A percentile compares a stretch with the other conserved stretches of the same genome.
phyloP scores from a whole-genome alignment of 1,140 invertebrate species.

The Campodea augens region DNA sequence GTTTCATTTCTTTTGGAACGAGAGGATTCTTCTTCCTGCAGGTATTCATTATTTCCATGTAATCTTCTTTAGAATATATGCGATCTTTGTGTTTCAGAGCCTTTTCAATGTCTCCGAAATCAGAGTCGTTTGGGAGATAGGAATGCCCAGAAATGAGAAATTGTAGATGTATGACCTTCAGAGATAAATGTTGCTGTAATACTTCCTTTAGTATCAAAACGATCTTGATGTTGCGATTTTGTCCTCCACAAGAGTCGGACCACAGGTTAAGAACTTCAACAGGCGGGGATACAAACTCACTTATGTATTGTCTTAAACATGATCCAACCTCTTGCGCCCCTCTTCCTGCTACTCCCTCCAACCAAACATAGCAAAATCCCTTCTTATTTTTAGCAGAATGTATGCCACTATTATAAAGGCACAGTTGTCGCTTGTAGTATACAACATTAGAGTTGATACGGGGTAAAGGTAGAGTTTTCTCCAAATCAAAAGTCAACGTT shows the following conservation, averaged over 20 bases:
- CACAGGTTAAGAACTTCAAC: conserved; percentile 16
- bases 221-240: background rate
- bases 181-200: background rate
- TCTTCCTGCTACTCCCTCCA: conserved; percentile 18
- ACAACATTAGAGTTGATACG: conserved; percentile 17
- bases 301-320: conserved; percentile 18
- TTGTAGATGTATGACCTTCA: conserved; percentile 7
- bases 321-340: conserved; percentile 21
- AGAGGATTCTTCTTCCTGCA: conserved; percentile 16
- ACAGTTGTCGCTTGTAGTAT: conserved; percentile 21
- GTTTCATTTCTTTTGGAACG: conserved; percentile 8
- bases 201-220: background rate
- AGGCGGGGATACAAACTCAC: conserved; percentile 10
- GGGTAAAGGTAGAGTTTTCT: conserved; percentile 20
- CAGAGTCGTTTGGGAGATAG: background rate
- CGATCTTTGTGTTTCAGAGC: conserved; percentile 18
- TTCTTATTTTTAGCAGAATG: conserved; percentile 14
- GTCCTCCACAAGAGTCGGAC: background rate
- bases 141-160: background rate
- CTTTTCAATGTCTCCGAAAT: conserved; percentile 1
- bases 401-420: conserved; percentile 17
- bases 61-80: conserved; percentile 18
- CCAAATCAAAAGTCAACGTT: conserved; percentile 19
- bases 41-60: conserved; percentile 17
- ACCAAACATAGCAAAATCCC: conserved; percentile 19